Evolutionary conservation across 2,113 vertebrate genomes (phyloP).

Genomic region (Saguinus midas): DNA sequence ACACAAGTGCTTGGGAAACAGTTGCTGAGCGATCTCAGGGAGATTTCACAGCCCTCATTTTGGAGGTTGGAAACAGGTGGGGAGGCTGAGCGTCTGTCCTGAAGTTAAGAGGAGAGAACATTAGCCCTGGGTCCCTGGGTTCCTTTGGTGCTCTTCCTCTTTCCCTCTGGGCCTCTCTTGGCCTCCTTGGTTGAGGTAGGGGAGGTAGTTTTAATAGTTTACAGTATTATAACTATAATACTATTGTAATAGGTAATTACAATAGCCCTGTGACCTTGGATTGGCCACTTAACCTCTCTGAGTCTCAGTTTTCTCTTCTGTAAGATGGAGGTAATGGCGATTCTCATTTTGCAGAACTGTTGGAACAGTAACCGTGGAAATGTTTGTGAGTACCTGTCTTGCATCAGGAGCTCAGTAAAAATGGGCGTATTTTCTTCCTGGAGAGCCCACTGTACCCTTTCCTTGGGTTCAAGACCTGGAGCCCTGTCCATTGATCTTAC

Average conservation of each 20-base stretch:
- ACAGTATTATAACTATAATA: too few species aligned
- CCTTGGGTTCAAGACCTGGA: background rate
- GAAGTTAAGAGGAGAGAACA: background rate
- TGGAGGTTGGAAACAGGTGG: background rate
- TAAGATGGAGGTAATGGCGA: background rate
- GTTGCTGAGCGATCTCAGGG: background rate
- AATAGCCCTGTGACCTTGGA: background rate
- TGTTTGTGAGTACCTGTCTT: background rate
- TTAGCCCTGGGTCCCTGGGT: too few species aligned
- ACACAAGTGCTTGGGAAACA: background rate
- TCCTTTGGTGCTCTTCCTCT: too few species aligned
- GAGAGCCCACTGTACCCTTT: background rate
- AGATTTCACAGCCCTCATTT: background rate
- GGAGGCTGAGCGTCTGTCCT: background rate
- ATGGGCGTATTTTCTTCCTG: accelerated
- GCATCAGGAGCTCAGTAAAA: background rate
- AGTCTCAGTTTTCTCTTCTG: background rate
- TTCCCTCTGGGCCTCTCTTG: background rate
- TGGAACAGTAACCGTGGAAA: background rate
- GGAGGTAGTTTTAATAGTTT: background rate
- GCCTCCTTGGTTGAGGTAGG: too few species aligned
- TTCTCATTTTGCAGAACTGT: background rate
- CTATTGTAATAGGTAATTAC: too few species aligned
- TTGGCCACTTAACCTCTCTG: background rate
- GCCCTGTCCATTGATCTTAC: background rate